Evolutionary conservation across 2,113 vertebrate species (phyloP).

Genomic region (Capreolus pygargus): DNA sequence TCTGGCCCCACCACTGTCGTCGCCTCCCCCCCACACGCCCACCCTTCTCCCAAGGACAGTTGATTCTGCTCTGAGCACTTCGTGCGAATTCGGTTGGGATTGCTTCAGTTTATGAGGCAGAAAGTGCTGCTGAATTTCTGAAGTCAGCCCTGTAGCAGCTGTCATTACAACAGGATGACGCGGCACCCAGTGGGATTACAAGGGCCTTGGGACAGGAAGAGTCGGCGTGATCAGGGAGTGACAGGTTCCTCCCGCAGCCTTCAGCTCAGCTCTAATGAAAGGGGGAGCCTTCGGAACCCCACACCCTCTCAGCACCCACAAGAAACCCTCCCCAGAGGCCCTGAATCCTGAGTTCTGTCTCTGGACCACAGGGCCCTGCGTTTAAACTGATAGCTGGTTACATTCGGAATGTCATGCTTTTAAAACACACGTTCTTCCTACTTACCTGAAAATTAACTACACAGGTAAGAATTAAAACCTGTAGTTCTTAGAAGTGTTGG

Average conservation of each 20-base stretch:
- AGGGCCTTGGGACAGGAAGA: neutral
- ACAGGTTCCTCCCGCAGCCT: neutral
- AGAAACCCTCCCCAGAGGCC: neutral
- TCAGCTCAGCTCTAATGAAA: neutral
- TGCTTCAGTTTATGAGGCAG: neutral
- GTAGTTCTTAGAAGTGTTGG: neutral
- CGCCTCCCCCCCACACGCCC: fast-evolving
- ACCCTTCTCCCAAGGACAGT: neutral
- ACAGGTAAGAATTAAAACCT: neutral
- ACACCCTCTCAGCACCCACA: fast-evolving
- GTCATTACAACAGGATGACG: neutral
- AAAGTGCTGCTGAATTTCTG: neutral
- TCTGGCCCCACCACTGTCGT: fast-evolving
- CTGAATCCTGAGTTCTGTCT: neutral
- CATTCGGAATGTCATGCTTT: neutral
- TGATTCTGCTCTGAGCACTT: neutral
- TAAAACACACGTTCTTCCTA: neutral
- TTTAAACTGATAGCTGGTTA: neutral
- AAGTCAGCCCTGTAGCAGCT: neutral
- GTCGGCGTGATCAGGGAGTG: neutral
- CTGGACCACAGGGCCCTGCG: neutral
- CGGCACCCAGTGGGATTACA: neutral
- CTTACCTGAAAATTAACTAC: neutral
- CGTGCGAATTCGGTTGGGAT: neutral
- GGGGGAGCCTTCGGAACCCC: neutral